Conservation (phyloP, 2,113 vertebrate species). For the Pampusana beccarii region DNA sequence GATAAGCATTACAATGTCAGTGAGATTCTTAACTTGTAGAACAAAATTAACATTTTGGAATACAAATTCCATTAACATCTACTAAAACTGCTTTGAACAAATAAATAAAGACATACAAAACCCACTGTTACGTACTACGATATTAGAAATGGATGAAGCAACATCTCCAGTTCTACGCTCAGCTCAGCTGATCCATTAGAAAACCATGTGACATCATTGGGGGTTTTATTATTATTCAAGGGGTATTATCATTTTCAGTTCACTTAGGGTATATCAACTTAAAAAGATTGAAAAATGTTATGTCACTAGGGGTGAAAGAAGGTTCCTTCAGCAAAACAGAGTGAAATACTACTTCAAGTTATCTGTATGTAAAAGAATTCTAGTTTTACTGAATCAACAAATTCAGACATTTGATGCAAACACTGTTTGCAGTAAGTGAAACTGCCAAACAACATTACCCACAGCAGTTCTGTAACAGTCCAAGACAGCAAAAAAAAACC, state of each 20-base stretch:
- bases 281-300: neutral
- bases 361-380: neutral
- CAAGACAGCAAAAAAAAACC: neutral
- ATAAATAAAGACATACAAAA: conserved; percentile 72
- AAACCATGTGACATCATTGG: neutral
- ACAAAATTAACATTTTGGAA: conserved; percentile 38
- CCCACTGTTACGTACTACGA: conserved; percentile 5
- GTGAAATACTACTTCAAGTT: neutral
- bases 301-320: neutral
- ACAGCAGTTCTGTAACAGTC: neutral
- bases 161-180: neutral
- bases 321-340: neutral
- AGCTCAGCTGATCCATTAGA: neutral
- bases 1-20: conserved; percentile 22
- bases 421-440: neutral
- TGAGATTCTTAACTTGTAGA: conserved; percentile 14
- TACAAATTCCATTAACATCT: conserved; percentile 55
- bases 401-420: conserved; percentile 7
- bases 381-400: neutral
- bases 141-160: conserved; percentile 46
- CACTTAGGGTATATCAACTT: neutral
- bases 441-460: neutral
- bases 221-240: neutral
- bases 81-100: conserved; percentile 62
- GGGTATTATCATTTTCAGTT: neutral